These are phyloP conservation scores for Apodemus speciosus DNA, from an alignment of 2,113 vertebrate species.

Conservation along the genomic window DNA sequence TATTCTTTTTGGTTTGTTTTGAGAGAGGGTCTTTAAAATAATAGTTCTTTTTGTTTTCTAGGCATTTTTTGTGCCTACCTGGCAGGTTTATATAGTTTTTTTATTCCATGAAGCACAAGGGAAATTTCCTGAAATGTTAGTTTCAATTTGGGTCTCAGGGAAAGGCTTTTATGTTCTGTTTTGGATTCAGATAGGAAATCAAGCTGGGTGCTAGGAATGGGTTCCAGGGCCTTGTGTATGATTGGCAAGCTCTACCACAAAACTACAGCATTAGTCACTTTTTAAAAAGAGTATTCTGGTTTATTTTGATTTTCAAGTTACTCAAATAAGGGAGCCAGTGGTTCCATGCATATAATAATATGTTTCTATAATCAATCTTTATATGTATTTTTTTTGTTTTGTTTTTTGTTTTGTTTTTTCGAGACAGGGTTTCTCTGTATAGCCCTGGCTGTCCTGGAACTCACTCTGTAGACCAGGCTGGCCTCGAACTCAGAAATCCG, in stretches of 20 bases:
- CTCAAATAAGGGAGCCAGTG: conserved; percentile 7
- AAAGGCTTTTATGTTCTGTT: neutral
- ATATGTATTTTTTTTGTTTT: too few relatives aligned
- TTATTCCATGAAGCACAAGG: conserved; percentile 14
- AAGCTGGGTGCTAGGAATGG: neutral
- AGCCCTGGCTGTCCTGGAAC: too few relatives aligned
- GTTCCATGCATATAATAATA: neutral
- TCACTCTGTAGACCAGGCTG: too few relatives aligned
- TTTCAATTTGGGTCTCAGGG: conserved; percentile 2
- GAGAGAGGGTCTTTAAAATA: neutral
- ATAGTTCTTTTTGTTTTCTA: conserved; percentile 58
- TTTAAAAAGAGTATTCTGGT: conserved; percentile 42
- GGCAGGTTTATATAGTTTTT: neutral
- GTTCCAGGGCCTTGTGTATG: neutral
- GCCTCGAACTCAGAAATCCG: too few relatives aligned
- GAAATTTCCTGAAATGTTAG: conserved; percentile 58
- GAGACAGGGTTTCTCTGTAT: too few relatives aligned
- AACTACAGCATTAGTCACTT: neutral
- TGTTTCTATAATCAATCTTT: too few relatives aligned
- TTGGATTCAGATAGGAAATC: neutral
- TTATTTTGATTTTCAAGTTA: conserved; percentile 53
- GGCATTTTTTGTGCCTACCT: conserved; percentile 50
- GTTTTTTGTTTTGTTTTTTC: too few relatives aligned
- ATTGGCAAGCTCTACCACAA: neutral
- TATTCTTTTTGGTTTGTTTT: neutral